phyloP scores from a whole-genome alignment of 2,797 vertebrate genomes.

The Serranus cabrilla region DNA sequence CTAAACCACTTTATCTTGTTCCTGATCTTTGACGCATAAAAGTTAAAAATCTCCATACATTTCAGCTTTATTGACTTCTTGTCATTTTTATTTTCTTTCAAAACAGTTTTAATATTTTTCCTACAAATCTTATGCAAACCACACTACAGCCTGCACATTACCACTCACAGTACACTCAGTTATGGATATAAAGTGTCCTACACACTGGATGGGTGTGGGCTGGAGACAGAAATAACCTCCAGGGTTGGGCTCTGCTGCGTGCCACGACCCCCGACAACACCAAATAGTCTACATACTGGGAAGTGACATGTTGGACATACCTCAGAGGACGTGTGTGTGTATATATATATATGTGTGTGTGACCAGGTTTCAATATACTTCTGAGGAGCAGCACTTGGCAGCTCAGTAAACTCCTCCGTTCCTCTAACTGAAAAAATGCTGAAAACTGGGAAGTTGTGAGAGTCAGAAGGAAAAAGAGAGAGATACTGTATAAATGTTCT shows the following conservation, averaged over 20 bases:
- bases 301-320: slow-evolving; percentile 45
- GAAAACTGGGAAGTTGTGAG: not conserved
- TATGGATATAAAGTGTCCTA: not conserved
- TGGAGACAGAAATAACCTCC: slow-evolving; percentile 70
- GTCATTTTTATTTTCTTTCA: not conserved
- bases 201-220: slow-evolving; percentile 19
- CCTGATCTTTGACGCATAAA: not conserved
- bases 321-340: slow-evolving; percentile 19
- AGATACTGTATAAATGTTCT: not conserved
- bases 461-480: not conserved
- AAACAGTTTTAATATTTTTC: not conserved
- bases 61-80: not conserved
- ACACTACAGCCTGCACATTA: not conserved
- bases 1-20: not conserved
- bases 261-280: slow-evolving; percentile 47
- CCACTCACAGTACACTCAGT: not conserved
- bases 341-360: slow-evolving; percentile 25
- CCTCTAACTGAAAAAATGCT: not conserved
- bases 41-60: too few relatives aligned
- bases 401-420: not conserved
- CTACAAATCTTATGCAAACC: not conserved
- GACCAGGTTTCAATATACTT: not conserved
- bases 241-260: slow-evolving; percentile 63
- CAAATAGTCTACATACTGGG: slow-evolving; percentile 56
- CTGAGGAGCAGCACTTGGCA: not conserved